Evolutionary conservation across 2,888 invertebrate genomes (phyloP).

Genomic region (Drosophila pseudotalamancana): DNA sequence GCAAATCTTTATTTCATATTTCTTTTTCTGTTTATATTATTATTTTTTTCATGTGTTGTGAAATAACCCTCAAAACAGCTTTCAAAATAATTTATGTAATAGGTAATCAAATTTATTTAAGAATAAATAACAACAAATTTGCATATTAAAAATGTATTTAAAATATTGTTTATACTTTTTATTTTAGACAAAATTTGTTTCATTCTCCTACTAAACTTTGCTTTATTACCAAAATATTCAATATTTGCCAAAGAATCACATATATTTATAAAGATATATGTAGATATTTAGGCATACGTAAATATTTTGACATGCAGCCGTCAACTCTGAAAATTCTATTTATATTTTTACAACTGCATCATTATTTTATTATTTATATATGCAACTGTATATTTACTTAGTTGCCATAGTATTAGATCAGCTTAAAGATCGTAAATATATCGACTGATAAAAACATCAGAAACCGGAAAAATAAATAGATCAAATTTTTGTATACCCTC

Average conservation of each 20-base stretch:
- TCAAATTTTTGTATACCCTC: not conserved
- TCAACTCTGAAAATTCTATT: not conserved
- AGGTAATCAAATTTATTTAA: not conserved
- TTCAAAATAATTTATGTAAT: not conserved
- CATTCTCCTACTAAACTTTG: not conserved
- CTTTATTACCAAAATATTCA: not conserved
- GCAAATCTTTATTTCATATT: not conserved
- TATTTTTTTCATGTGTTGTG: no score
- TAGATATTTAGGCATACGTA: no score
- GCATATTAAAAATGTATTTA: no score
- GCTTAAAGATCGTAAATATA: constrained; percentile 22
- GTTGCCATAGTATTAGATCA: constrained; percentile 8
- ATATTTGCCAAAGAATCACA: not conserved
- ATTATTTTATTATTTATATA: not conserved
- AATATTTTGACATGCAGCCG: no score
- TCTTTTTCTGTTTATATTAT: not conserved
- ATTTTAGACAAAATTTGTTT: not conserved
- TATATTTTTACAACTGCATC: not conserved
- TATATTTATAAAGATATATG: not conserved
- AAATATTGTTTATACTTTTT: not conserved
- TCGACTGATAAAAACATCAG: not conserved
- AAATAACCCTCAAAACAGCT: not conserved
- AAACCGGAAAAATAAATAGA: not conserved
- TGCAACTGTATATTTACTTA: constrained; percentile 3
- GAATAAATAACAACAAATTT: no score